Conservation (phyloP, 2,888 invertebrate species). For the Alloscopus bannaensis region DNA sequence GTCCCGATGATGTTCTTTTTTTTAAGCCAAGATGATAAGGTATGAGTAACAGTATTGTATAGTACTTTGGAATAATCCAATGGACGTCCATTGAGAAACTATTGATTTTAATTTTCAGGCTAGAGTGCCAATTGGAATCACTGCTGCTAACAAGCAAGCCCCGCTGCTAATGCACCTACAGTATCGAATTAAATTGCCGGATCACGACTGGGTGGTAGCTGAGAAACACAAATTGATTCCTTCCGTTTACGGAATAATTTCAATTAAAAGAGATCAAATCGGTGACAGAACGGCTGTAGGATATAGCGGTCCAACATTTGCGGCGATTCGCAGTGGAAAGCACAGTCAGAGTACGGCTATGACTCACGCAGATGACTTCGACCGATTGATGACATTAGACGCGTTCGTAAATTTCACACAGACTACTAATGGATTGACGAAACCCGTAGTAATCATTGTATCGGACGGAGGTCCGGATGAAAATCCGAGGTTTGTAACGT, state of each 20-base stretch:
- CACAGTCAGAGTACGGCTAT: slow-evolving; percentile 73
- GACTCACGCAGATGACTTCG: slow-evolving; percentile 73
- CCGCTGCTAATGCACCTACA: slow-evolving; percentile 74
- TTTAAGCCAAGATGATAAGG: slow-evolving; percentile 59
- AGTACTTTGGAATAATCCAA: too few species aligned
- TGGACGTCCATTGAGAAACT: slow-evolving; percentile 7
- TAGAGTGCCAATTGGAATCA: slow-evolving; percentile 75
- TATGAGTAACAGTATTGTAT: too few species aligned
- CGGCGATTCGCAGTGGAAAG: slow-evolving; percentile 74
- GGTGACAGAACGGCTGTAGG: slow-evolving; percentile 73
- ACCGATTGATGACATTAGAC: slow-evolving; percentile 68
- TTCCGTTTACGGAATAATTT: slow-evolving; percentile 74
- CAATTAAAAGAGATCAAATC: slow-evolving; percentile 71
- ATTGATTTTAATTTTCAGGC: slow-evolving; percentile 73
- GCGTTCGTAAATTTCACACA: slow-evolving; percentile 36
- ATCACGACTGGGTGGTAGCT: slow-evolving; percentile 74
- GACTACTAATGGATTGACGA: too few species aligned
- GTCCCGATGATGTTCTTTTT: slow-evolving; percentile 56
- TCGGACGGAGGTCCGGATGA: slow-evolving; percentile 70
- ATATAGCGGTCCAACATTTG: slow-evolving; percentile 76
- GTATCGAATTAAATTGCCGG: slow-evolving; percentile 73
- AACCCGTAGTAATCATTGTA: slow-evolving; percentile 74
- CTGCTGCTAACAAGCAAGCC: slow-evolving; percentile 75
- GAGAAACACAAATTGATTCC: slow-evolving; percentile 74
- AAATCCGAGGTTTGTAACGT: slow-evolving; percentile 45